Evolutionary conservation across 2,113 vertebrate genomes (phyloP).

Genomic region (Xiphophorus couchianus): DNA sequence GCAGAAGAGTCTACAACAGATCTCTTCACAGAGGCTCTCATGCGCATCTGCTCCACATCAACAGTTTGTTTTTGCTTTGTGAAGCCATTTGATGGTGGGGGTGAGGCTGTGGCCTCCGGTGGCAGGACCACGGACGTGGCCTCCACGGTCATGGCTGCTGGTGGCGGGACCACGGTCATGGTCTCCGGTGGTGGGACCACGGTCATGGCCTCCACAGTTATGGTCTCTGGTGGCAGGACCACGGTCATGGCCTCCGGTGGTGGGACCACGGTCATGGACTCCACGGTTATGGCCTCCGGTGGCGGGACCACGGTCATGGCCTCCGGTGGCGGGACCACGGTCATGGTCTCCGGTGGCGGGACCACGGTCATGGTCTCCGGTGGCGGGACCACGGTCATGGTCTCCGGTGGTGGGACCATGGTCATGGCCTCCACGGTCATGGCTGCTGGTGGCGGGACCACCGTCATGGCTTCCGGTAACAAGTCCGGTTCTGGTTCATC

Average conservation of each 20-base stretch:
- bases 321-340: no score
- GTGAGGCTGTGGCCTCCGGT: not conserved
- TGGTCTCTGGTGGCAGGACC: not conserved
- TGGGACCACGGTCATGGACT: no score
- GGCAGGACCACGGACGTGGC: not conserved
- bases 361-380: slow-evolving; percentile 5
- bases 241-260: no score
- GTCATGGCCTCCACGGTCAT: no score
- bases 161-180: not conserved
- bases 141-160: not conserved
- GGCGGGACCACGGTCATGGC: not conserved
- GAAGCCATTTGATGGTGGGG: not conserved
- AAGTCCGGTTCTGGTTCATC: slow-evolving; percentile 55
- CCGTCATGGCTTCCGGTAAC: slow-evolving; percentile 1
- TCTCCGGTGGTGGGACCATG: not conserved
- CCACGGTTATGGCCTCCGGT: no score
- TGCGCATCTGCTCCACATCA: slow-evolving; percentile 49
- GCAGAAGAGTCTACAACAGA: slow-evolving; percentile 2
- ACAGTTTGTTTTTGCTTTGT: not conserved
- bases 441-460: not conserved
- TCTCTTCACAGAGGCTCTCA: slow-evolving; percentile 58
- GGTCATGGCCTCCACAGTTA: not conserved
- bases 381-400: not conserved
- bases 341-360: not conserved
- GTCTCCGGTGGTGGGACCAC: not conserved